A percentile compares a stretch with the other conserved stretches of the same genome.
phyloP scores from a whole-genome alignment of 2,888 invertebrate species.

The Peribatodes rhomboidaria region DNA sequence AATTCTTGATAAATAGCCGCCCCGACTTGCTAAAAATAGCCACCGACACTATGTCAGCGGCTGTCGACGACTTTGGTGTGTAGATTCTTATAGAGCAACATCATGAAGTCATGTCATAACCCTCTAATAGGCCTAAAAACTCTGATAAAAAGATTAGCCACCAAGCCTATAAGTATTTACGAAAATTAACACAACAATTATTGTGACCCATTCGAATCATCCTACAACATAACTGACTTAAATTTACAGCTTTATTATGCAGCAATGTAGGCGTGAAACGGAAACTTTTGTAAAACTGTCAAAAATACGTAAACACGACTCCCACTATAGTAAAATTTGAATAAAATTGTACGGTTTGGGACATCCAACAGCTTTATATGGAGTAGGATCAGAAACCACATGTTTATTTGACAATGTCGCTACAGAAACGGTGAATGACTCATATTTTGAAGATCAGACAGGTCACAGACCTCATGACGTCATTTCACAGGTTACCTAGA shows the following conservation, averaged over 20 bases:
- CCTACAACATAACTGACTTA: conserved; percentile 8
- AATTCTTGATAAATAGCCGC: no score
- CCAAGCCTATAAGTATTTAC: no score
- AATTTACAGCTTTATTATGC: conserved; percentile 14
- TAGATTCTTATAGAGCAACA: no score
- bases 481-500: neutral
- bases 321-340: conserved; percentile 15
- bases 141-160: no score
- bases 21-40: no score
- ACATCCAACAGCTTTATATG: conserved; percentile 3
- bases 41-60: no score
- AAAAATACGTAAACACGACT: conserved; percentile 17
- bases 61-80: no score
- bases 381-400: conserved; percentile 6
- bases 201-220: neutral
- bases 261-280: conserved; percentile 27
- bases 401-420: neutral
- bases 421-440: neutral
- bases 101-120: no score
- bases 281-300: conserved; percentile 29
- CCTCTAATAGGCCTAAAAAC: no score
- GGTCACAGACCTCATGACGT: conserved; percentile 10
- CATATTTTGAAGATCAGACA: conserved; percentile 9
- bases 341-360: conserved; percentile 8
- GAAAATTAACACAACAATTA: neutral